These are phyloP conservation scores for Luidia sarsii DNA, from an alignment of 53 echinoderm and acorn worm species.

Conservation along the genomic window DNA sequence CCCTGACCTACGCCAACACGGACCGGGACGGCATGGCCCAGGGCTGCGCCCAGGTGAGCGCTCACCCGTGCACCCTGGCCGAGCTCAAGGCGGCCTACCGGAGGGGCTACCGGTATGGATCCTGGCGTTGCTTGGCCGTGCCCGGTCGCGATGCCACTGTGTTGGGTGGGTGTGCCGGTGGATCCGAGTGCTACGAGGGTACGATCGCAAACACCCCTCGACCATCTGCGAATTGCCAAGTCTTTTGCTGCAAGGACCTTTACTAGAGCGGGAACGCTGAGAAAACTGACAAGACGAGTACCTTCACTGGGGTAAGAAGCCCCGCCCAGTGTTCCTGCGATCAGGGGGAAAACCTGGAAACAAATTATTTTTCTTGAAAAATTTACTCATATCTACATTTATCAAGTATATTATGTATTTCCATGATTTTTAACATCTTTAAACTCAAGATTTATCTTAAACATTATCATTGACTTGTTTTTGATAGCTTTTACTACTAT, in stretches of 20 bases:
- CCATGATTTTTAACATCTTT: no score
- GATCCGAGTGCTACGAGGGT: conserved; percentile 19
- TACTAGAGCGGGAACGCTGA: background rate
- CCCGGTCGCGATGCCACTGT: background rate
- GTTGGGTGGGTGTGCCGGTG: background rate
- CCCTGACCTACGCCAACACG: background rate
- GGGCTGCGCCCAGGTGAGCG: conserved; percentile 1
- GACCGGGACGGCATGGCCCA: background rate
- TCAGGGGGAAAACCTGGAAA: no score
- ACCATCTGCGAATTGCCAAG: background rate
- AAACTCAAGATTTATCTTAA: no score
- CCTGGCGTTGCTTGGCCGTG: background rate
- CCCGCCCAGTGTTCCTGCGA: no score
- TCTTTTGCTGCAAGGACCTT: conserved; percentile 21
- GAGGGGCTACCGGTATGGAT: conserved; percentile 1
- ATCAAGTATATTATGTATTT: no score
- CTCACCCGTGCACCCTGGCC: conserved; percentile 31
- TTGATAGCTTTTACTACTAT: no score
- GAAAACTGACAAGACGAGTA: background rate
- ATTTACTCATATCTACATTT: no score
- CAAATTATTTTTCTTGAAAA: no score
- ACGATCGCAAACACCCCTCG: conserved; percentile 3
- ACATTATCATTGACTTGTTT: no score
- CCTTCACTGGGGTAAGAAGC: no score
- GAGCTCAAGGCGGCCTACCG: conserved; percentile 34